A percentile compares a stretch with the other conserved stretches of the same genome.
These are phyloP conservation scores for Drosophila quadrilineata DNA, from an alignment of 1,140 invertebrate species.

Conservation along the genomic window DNA sequence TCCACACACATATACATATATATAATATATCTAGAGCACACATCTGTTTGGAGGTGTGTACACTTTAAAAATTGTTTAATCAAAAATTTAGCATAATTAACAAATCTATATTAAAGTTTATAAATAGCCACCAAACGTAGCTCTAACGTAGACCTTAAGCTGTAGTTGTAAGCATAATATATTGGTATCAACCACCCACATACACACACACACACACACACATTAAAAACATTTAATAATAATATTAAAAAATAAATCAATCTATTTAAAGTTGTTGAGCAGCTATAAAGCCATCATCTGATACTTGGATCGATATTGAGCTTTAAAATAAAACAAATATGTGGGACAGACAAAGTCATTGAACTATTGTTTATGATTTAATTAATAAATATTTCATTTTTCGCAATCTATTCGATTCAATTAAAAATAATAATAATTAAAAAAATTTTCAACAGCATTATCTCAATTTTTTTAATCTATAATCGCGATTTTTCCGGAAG, in stretches of 20 bases:
- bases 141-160: slow-evolving; percentile 30
- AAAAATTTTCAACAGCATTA: no score
- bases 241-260: slow-evolving; percentile 30
- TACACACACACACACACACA: slow-evolving; percentile 2
- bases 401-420: no score
- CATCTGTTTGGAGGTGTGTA: slow-evolving; percentile 46
- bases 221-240: not conserved
- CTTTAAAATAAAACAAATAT: not conserved
- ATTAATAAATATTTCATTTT: no score
- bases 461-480: no score
- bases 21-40: slow-evolving; percentile 12
- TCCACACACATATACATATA: slow-evolving; percentile 22
- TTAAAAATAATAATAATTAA: no score
- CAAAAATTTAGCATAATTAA: slow-evolving; percentile 64
- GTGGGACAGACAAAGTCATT: no score
- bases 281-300: slow-evolving; percentile 12
- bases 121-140: slow-evolving; percentile 41
- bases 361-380: no score
- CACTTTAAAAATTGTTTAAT: slow-evolving; percentile 57
- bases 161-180: slow-evolving; percentile 31
- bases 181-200: slow-evolving; percentile 26
- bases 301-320: not conserved
- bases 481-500: no score
- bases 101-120: slow-evolving; percentile 34
- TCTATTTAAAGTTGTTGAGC: slow-evolving; percentile 45